Conservation (phyloP, 1,140 invertebrate species). For the Adoxophyes honmai region DNA sequence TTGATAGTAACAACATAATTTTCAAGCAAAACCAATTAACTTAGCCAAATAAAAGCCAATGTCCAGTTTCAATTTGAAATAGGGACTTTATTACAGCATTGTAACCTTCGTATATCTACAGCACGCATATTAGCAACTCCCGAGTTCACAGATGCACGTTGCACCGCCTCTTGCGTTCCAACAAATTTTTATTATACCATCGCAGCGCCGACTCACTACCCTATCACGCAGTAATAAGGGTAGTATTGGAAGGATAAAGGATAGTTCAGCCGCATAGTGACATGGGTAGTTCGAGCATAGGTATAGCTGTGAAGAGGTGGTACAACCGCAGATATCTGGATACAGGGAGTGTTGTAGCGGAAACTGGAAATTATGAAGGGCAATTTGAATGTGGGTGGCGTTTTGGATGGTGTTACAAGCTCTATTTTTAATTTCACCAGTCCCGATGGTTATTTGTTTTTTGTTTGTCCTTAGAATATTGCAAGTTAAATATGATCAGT, state of each 20-base stretch:
- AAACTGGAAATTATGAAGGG: conserved; percentile 4
- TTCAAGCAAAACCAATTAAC: too few species aligned
- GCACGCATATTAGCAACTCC: conserved; percentile 45
- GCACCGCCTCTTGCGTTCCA: conserved; percentile 35
- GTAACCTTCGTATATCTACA: too few species aligned
- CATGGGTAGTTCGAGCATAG: neutral
- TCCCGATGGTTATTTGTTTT: too few species aligned
- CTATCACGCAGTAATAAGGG: neutral
- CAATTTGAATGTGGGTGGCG: neutral
- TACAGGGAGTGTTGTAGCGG: conserved; percentile 5
- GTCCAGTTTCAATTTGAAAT: too few species aligned
- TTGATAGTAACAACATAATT: too few species aligned
- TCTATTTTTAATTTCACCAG: too few species aligned
- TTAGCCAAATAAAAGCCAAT: too few species aligned
- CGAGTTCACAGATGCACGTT: conserved; percentile 41
- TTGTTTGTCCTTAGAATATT: too few species aligned
- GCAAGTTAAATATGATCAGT: too few species aligned
- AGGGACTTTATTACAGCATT: too few species aligned
- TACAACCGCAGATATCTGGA: conserved; percentile 6
- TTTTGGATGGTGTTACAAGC: neutral
- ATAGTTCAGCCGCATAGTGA: neutral
- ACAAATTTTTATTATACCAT: neutral
- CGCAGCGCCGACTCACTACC: neutral
- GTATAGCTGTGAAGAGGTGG: neutral
- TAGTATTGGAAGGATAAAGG: neutral